A percentile compares a stretch with the other conserved stretches of the same genome.
phyloP scores from a whole-genome alignment of 2,888 invertebrate species.

The Tubulanus polymorphus region DNA sequence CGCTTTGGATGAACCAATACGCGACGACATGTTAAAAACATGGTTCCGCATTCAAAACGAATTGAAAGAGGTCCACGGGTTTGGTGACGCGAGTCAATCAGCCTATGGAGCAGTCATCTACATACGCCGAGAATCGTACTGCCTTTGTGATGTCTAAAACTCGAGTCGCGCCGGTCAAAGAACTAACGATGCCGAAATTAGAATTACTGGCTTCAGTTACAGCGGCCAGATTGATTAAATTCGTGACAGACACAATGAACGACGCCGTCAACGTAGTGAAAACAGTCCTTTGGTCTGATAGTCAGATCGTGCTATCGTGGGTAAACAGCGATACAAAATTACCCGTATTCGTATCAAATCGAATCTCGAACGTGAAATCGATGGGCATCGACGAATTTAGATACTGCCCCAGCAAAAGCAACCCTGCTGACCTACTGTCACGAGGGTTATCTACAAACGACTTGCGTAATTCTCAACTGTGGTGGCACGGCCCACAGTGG shows the following conservation, averaged over 20 bases:
- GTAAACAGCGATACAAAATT: neutral
- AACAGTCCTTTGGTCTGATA: slow-evolving; percentile 1
- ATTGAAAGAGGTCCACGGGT: neutral
- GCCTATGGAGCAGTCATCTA: neutral
- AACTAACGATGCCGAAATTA: neutral
- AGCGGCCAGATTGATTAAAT: neutral
- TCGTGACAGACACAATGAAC: neutral
- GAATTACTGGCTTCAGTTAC: neutral
- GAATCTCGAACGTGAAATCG: neutral
- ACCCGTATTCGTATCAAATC: neutral
- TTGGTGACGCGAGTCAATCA: neutral
- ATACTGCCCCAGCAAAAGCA: neutral
- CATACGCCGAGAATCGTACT: neutral
- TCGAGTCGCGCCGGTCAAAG: neutral
- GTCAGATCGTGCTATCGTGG: slow-evolving; percentile 2
- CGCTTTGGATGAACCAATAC: neutral
- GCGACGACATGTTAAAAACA: neutral
- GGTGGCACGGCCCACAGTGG: neutral
- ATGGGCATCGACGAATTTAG: neutral
- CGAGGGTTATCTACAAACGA: neutral
- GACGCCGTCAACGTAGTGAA: neutral
- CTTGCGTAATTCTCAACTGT: neutral
- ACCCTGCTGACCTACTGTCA: slow-evolving; percentile 4
- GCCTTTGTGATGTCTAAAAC: no score
- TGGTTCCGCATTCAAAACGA: neutral